These are phyloP conservation scores for Ageneiosus marmoratus DNA, from an alignment of 2,113 vertebrate genomes.

Conservation along the genomic window DNA sequence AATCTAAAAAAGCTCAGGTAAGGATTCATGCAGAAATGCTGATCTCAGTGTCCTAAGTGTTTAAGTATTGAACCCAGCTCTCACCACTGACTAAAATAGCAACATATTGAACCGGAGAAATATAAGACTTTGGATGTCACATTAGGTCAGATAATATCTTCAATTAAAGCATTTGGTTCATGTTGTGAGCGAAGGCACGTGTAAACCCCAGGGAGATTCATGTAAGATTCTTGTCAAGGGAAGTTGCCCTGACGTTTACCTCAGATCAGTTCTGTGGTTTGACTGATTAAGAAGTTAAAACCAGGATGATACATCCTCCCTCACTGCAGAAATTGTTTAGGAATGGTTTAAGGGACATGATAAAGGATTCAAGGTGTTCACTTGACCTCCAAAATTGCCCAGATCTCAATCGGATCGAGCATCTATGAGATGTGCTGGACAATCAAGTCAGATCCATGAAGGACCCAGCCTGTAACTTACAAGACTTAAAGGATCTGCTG, in stretches of 20 bases:
- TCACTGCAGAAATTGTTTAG: too few relatives aligned
- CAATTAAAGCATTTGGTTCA: constrained; percentile 23
- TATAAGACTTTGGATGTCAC: neutral
- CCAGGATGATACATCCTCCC: too few relatives aligned
- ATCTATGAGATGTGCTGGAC: too few relatives aligned
- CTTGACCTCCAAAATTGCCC: too few relatives aligned
- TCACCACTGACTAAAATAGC: constrained; percentile 27
- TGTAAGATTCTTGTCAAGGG: neutral
- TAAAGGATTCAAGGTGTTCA: too few relatives aligned
- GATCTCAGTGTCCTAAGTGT: constrained; percentile 12
- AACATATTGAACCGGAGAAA: constrained; percentile 7
- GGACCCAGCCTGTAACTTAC: too few relatives aligned
- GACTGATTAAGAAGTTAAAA: neutral
- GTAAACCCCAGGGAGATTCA: neutral
- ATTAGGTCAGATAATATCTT: constrained; percentile 21
- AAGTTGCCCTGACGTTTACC: neutral
- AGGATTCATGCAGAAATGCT: neutral
- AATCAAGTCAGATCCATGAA: too few relatives aligned
- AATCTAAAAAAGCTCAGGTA: neutral
- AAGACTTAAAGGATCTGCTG: too few relatives aligned
- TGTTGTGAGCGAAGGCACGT: neutral
- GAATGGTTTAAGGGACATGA: too few relatives aligned
- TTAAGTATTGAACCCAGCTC: neutral
- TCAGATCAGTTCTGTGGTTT: neutral
- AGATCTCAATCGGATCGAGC: too few relatives aligned